phyloP scores from a whole-genome alignment of 2,888 invertebrate genomes.

The Brenthis ino region DNA sequence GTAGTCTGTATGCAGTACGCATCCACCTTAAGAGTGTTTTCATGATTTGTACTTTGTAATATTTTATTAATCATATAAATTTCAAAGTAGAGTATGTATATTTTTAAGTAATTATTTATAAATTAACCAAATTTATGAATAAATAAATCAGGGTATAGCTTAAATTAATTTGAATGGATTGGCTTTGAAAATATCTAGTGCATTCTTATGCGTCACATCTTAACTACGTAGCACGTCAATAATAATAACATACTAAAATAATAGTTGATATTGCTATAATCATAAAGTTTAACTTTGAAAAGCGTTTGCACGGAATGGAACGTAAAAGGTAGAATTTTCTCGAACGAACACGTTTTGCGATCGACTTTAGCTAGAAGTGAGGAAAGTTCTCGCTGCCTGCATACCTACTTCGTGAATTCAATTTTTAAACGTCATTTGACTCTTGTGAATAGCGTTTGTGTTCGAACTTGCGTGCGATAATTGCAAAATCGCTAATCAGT shows the following conservation, averaged over 20 bases:
- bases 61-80: no score
- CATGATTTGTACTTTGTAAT: no score
- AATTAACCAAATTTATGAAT: background rate
- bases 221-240: background rate
- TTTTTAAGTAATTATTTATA: background rate
- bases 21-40: no score
- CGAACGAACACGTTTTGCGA: conserved; percentile 45
- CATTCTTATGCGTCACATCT: background rate
- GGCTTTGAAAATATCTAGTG: background rate
- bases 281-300: background rate
- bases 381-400: conserved; percentile 24
- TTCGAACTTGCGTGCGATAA: conserved; percentile 43
- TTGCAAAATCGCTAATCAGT: conserved; percentile 36
- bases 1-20: no score
- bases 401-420: conserved; percentile 15
- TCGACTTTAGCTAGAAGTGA: conserved; percentile 28
- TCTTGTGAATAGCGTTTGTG: conserved; percentile 37
- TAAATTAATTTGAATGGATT: background rate
- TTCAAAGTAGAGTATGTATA: no score
- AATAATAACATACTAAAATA: background rate
- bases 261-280: background rate
- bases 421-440: conserved; percentile 44
- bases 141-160: background rate
- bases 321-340: conserved; percentile 45
- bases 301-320: conserved; percentile 21